Conservation (phyloP, 1,140 invertebrate genomes). For the Drosophila aff. region DNA sequence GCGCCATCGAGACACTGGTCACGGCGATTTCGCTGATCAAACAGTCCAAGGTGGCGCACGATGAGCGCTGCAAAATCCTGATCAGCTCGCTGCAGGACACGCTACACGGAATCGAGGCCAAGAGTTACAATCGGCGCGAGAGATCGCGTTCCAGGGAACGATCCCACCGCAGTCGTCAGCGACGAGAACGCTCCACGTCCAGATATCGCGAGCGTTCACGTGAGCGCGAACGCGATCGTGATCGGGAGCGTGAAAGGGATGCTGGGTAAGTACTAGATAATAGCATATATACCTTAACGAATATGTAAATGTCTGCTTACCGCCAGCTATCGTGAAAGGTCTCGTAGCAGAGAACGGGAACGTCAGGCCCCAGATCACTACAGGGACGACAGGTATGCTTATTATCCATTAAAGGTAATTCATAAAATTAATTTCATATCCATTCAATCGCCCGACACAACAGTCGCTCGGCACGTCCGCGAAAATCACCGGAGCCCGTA, state of each 20-base stretch:
- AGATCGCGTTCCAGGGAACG: constrained; percentile 91
- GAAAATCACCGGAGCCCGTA: constrained; percentile 87
- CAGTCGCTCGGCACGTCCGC: constrained; percentile 87
- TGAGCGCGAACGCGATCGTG: constrained; percentile 89
- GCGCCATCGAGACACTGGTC: constrained; percentile 98
- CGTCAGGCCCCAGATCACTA: constrained; percentile 88
- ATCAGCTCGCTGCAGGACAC: constrained; percentile 99
- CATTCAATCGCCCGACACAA: constrained; percentile 52
- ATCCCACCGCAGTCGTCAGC: constrained; percentile 88
- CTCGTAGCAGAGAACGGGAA: constrained; percentile 87
- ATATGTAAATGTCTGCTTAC: background rate
- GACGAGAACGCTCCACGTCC: constrained; percentile 92
- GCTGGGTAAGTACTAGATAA: constrained; percentile 74
- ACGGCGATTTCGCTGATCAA: constrained; percentile 99
- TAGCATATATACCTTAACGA: no score
- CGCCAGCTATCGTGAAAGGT: constrained; percentile 86
- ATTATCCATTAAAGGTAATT: background rate
- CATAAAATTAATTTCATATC: background rate
- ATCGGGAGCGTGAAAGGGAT: constrained; percentile 89
- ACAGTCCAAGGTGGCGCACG: constrained; percentile 98
- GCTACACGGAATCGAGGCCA: constrained; percentile 89
- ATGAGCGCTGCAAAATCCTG: constrained; percentile 99
- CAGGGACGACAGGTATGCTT: constrained; percentile 90
- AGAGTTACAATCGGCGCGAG: constrained; percentile 85
- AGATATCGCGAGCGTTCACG: constrained; percentile 90